Evolutionary conservation across 2,888 invertebrate species (phyloP), one percentile per base, ranked within the genome.

Genomic region (Myopa tessellatipennis): DNA sequence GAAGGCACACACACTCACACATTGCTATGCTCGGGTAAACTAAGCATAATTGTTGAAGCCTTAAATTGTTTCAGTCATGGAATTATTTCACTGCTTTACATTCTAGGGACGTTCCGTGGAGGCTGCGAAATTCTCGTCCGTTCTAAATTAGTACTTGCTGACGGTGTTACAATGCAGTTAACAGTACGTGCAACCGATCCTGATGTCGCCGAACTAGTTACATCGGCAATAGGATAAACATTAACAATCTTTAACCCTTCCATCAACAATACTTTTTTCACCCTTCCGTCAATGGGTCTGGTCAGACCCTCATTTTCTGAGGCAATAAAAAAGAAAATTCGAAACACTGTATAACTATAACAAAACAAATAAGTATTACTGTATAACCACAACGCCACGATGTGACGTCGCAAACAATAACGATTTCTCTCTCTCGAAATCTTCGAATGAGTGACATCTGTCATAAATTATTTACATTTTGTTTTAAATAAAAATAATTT

Each of bases 101-200:
- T 85, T 85, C 70, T 82, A 91, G 95, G 98, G 8, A 91, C 95
- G 38, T 99, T 96, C 88, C 92, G 99, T 77, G 97, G 97, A 0
- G 97, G 97, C 0, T 93, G 94, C 75, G 97, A 98, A 78, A 94
- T 98, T 50, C 90, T 98, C 76, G 96, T 97, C 0, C 91, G 95
- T 79, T 95, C 97, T 4, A 96, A 97, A 88, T 90, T 96, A n/a
- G 92, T 93, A 0, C 87, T 91, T 45, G 92, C 92, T 58, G 92
- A 91, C 50, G 94, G 95, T n/a, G 96, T 98, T 0, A 97, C 97
- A 4, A 97, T 99, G 96, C 96, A 97, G 87, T 90, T 99, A 75
- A 95, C 96, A 0, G 96, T 98, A 0, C 91, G 98, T 67, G 95
- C 97, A 36, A 94, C 95, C 16, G 93, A 96, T 88, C 93, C 95